phyloP scores from a whole-genome alignment of 2,888 invertebrate species.

The Ceraclea dissimilis region DNA sequence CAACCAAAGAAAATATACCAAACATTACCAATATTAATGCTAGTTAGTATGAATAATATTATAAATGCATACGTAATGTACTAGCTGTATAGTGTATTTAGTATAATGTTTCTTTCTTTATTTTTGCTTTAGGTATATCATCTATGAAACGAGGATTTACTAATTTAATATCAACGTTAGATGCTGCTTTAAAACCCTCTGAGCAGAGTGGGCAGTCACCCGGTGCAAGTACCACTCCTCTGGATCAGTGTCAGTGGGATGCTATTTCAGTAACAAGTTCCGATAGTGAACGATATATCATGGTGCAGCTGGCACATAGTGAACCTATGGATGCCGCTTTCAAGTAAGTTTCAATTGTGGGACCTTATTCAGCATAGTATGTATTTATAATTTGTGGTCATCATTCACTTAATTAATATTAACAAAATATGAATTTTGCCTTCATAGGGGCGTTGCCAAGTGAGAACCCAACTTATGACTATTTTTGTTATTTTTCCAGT shows the following conservation, averaged over 20 bases:
- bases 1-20: conserved; percentile 16
- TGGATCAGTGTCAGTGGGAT: conserved; percentile 30
- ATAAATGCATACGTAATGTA: background rate
- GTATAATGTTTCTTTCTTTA: no score
- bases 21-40: conserved; percentile 23
- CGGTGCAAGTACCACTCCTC: conserved; percentile 10
- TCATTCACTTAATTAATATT: background rate
- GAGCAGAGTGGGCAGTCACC: conserved; percentile 58
- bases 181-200: conserved; percentile 68
- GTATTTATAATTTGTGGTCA: background rate
- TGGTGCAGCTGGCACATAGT: conserved; percentile 61
- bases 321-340: conserved; percentile 67
- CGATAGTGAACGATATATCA: conserved; percentile 81
- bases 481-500: no score
- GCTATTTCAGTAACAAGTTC: conserved; percentile 73
- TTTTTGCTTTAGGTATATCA: conserved; percentile 48
- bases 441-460: no score
- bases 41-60: conserved; percentile 13
- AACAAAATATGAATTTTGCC: background rate
- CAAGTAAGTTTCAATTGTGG: conserved; percentile 39
- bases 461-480: no score
- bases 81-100: no score
- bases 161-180: conserved; percentile 75
- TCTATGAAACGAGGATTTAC: conserved; percentile 79
- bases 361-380: background rate